Evolutionary conservation across 2,797 vertebrate species (phyloP).

Genomic region (Urosaurus nigricauda): DNA sequence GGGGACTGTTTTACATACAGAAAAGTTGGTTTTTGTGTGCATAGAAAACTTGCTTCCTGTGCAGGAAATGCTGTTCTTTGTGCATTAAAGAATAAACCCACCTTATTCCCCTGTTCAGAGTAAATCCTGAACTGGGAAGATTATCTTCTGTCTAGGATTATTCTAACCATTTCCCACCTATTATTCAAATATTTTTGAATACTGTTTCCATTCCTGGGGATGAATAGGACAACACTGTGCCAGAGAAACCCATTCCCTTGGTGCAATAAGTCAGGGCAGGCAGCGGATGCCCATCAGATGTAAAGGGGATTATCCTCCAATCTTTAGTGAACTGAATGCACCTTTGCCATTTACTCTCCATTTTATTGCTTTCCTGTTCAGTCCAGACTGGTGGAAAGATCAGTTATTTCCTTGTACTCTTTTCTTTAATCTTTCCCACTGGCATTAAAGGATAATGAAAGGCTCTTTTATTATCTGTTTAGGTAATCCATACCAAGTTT

Average conservation of each 20-base stretch:
- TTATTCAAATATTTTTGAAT: too few species aligned
- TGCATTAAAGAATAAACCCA: too few species aligned
- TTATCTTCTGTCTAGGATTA: too few species aligned
- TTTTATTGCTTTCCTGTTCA: constrained; percentile 41
- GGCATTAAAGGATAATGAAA: constrained; percentile 35
- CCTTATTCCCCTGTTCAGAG: too few species aligned
- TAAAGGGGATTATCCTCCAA: constrained; percentile 16
- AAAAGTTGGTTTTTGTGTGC: too few species aligned
- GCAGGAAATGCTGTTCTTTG: too few species aligned
- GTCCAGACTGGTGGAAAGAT: constrained; percentile 4
- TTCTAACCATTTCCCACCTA: too few species aligned
- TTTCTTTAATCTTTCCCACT: constrained; percentile 25
- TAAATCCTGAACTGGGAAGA: too few species aligned
- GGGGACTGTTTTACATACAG: too few species aligned
- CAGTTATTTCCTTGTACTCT: constrained; percentile 22
- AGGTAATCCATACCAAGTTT: constrained; percentile 41
- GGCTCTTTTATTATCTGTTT: constrained; percentile 25
- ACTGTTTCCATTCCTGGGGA: too few species aligned
- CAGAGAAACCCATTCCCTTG: neutral
- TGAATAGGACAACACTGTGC: neutral
- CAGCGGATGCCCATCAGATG: neutral
- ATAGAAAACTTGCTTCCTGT: too few species aligned
- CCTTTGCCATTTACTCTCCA: constrained; percentile 26
- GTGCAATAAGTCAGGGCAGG: neutral
- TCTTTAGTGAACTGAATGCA: constrained; percentile 20